Conservation (phyloP, 2,888 invertebrate species). For the Cheilosia urbana region DNA sequence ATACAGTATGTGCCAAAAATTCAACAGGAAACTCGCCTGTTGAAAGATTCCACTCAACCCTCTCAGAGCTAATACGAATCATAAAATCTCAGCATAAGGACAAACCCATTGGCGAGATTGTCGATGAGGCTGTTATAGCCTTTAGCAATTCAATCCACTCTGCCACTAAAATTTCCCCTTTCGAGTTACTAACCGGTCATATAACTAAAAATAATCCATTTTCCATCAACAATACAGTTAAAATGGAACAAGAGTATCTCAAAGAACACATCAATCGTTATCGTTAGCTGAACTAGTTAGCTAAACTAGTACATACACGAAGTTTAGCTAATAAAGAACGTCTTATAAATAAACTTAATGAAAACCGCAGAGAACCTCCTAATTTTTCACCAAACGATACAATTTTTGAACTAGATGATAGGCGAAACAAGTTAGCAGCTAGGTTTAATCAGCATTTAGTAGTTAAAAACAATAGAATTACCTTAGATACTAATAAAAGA, state of each 20-base stretch:
- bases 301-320: not conserved
- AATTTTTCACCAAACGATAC: constrained; percentile 7
- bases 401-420: constrained; percentile 3
- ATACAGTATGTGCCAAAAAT: not conserved
- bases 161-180: too few species aligned
- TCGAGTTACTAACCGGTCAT: not conserved
- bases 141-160: too few species aligned
- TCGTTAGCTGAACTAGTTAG: not conserved
- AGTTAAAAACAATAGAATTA: not conserved
- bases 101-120: too few species aligned
- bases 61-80: too few species aligned
- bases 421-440: constrained; percentile 2
- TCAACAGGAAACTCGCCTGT: constrained; percentile 8
- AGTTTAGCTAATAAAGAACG: not conserved
- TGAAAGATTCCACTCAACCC: not conserved
- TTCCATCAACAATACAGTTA: not conserved
- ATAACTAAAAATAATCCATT: not conserved
- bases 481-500: too few species aligned
- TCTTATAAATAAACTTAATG: constrained; percentile 1
- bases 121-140: too few species aligned
- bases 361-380: not conserved
- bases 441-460: constrained; percentile 3
- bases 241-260: not conserved
- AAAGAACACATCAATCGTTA: too few species aligned
- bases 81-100: too few species aligned